Base-by-base conservation (phyloP, 2,888 invertebrate genomes). In the Adelphocoris suturalis region DNA sequence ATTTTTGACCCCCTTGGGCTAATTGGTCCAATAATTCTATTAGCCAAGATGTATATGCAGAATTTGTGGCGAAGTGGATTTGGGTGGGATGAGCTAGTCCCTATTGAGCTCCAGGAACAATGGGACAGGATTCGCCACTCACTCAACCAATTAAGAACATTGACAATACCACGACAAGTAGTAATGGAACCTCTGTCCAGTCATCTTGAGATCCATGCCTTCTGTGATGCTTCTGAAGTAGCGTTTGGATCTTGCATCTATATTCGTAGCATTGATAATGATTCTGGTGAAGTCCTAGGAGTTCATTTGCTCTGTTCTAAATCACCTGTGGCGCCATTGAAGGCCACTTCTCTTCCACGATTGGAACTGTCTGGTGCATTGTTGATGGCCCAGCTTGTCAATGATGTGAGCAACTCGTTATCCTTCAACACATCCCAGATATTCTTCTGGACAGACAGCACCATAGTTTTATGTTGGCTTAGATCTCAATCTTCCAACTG, bases 401-500 rank as follows among this genome's bases (percentile, higher is more conserved):
- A n/a, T n/a, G n/a, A n/a, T n/a, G n/a, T n/a, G 82, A 82, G 82
- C n/a, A n/a, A n/a, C n/a, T n/a, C n/a, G 16, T 13, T 12, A 23
- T 27, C 82, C 23, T 12, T n/a, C 5, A 14, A 3, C 7, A 46
- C 48, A n/a, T n/a, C n/a, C n/a, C 7, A n/a, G n/a, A 82, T 13
- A 16, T 37, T 7, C 12, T 86, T 46, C 19, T 86, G 86, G 86
- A 86, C 86, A 4, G 86, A 86, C 23, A 46, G 46, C 2, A 11
- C n/a, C 4, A 23, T 86, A 3, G 86, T 68, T 11, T 19, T 86
- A 5, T 23, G 68, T 5, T 86, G 86, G 86, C 9, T 86, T 2
- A 68, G 68, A 11, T 68, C 16, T 9, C 2, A 68, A 11, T 47
- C 86, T 4, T 82, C 82, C 3, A 37, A 47, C 7, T 82, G 82